phyloP scores from a whole-genome alignment of 1,140 invertebrate genomes.

The Ridgeia piscesae region DNA sequence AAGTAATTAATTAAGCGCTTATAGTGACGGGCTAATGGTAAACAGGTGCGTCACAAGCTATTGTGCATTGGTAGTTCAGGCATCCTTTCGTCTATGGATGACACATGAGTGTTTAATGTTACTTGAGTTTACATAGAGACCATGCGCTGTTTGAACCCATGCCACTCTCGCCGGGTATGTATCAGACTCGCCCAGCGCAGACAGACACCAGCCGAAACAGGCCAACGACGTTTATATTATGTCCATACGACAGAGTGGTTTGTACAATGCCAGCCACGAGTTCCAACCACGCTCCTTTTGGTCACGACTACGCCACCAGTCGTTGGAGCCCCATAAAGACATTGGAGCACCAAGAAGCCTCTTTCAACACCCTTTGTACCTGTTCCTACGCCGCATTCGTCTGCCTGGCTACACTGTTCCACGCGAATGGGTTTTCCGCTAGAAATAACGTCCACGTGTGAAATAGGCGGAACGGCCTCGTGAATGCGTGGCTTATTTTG shows the following conservation, averaged over 20 bases:
- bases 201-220: no score
- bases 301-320: neutral
- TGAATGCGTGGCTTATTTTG: neutral
- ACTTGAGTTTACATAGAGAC: no score
- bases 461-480: neutral
- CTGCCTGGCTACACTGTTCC: neutral
- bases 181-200: no score
- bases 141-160: no score
- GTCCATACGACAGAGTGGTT: no score
- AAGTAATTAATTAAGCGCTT: no score
- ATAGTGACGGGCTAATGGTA: conserved; percentile 63
- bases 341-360: no score
- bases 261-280: neutral
- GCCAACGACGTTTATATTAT: no score
- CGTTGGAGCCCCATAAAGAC: neutral
- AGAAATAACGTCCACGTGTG: neutral
- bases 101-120: neutral
- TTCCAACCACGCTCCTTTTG: neutral
- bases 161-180: no score
- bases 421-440: neutral
- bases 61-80: no score
- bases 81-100: no score
- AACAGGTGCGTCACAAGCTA: no score
- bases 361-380: conserved; percentile 14
- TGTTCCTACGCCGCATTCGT: neutral